phyloP scores from a whole-genome alignment of 2,797 vertebrate genomes.

The Leucoraja ocellata region DNA sequence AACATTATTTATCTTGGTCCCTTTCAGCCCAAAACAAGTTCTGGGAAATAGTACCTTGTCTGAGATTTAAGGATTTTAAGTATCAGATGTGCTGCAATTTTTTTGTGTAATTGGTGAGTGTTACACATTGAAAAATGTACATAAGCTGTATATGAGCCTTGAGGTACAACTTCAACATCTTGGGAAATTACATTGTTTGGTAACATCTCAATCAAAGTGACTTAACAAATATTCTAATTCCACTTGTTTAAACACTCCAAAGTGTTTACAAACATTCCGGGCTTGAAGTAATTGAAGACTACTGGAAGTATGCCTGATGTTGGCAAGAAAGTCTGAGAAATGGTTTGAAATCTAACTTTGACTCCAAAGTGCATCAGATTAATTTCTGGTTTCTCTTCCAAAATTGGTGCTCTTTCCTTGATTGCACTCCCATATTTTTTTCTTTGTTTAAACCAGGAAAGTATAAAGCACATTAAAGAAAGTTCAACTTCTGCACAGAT shows the following conservation, averaged over 20 bases:
- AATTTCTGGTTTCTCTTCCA: constrained; percentile 1
- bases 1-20: not conserved
- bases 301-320: not conserved
- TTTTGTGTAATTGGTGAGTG: constrained; percentile 10
- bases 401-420: not conserved
- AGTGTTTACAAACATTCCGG: not conserved
- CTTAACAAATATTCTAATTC: not conserved
- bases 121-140: constrained; percentile 17
- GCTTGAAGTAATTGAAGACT: not conserved
- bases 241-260: no score
- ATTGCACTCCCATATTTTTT: not conserved
- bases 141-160: not conserved
- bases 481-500: not conserved
- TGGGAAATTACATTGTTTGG: constrained; percentile 1
- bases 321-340: not conserved
- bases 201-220: constrained; percentile 8
- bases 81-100: not conserved
- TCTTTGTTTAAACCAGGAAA: not conserved
- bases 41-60: not conserved
- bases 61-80: not conserved
- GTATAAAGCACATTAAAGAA: not conserved
- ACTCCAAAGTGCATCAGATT: constrained; percentile 14
- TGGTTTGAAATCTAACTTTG: not conserved
- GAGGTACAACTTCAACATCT: not conserved
- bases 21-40: not conserved